Evolutionary conservation across 2,797 vertebrate genomes (phyloP).

Genomic region (Rhincodon typus): DNA sequence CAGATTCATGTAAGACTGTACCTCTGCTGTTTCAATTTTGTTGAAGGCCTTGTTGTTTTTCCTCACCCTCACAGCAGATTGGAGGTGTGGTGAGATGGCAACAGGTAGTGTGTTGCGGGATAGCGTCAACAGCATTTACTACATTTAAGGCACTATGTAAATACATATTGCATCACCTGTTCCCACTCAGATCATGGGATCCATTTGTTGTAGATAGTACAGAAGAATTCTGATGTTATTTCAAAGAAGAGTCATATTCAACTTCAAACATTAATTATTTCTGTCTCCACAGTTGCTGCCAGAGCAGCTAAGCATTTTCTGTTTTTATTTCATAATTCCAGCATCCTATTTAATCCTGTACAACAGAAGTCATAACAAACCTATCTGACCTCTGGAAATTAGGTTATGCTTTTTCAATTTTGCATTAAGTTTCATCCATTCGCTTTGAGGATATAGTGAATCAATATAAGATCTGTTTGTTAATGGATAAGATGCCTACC

Average conservation of each 20-base stretch:
- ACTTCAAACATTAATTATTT: neutral
- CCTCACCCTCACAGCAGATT: too few species aligned
- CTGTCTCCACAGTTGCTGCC: neutral
- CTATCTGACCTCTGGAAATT: neutral
- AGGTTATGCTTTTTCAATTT: neutral
- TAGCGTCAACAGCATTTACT: too few species aligned
- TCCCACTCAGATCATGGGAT: neutral
- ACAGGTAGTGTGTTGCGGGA: too few species aligned
- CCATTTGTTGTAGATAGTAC: neutral
- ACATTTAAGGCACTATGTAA: neutral
- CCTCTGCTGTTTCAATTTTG: too few species aligned
- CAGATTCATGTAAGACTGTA: too few species aligned
- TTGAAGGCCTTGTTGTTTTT: too few species aligned
- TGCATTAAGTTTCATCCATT: neutral
- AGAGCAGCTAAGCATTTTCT: neutral
- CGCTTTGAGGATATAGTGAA: neutral
- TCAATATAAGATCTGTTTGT: neutral
- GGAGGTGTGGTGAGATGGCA: too few species aligned
- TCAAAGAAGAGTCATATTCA: neutral
- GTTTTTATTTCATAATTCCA: neutral
- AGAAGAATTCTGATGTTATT: neutral
- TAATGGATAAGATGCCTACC: neutral
- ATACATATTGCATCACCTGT: neutral
- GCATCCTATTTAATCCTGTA: too few species aligned
- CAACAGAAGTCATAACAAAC: neutral